Evolutionary conservation across 2,113 vertebrate species (phyloP), one percentile per base, ranked within the genome.

Genomic region (Mus pahari): DNA sequence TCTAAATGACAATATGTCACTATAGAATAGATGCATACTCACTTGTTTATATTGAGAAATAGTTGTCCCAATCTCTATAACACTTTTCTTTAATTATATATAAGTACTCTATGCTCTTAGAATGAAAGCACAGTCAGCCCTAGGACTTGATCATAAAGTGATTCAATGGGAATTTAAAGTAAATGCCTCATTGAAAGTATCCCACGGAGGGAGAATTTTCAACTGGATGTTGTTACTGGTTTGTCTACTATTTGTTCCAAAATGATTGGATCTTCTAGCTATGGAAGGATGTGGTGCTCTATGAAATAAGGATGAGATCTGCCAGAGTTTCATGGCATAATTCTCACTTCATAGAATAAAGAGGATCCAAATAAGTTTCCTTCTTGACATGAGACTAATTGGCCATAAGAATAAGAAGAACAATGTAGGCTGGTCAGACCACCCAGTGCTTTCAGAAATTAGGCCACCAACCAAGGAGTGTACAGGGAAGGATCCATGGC

Each of bases 31-130:
- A 50, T 55, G 16, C 13, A n/a, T n/a, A 8, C 5, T 91, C n/a
- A 90, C 86, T 83, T 92, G 68, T 81, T 81, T 91, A 94, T 90
- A 28, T 7, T 48, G n/a, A 88, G 9, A 10, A 88, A 48, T 28
- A 5, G 5, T 19, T 89, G 10, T 42, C 3, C 0, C 36, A 31
- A 28, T n/a, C 3, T 89, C 2, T n/a, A n/a, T 0, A 89, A 48
- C 2, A 90, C 17, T 39, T 68, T 48, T 16, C 3, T 28, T 28
- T 75, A 22, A 39, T 79, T 14, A 50, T 42, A n/a, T 26, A 45
- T 60, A 68, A 86, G 36, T 53, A 7, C 48, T 16, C 31, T 89
- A 39, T 93, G 24, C 24, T 81, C 3, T 26, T n/a, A 4, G 42
- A 16, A n/a, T 42, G 14, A 22, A 81, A 58, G 13, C 24, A 45